Evolutionary conservation across 2,888 invertebrate species (phyloP).

Genomic region (Conops quadrifasciatus): DNA sequence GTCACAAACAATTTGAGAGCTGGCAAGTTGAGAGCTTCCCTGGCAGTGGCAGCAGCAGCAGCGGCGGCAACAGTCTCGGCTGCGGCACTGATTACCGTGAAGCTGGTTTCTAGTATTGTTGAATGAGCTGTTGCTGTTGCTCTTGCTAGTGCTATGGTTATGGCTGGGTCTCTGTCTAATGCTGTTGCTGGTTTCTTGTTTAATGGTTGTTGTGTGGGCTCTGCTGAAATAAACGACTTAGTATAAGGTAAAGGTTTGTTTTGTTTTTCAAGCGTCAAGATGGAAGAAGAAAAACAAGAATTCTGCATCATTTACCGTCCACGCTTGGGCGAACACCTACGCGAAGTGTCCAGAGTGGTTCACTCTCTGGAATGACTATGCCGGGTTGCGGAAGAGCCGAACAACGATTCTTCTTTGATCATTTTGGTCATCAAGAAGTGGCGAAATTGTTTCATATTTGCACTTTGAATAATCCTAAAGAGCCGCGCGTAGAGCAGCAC

Average conservation of each 20-base stretch:
- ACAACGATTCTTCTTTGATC: not conserved
- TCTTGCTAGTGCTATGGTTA: too few relatives aligned
- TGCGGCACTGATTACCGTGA: not conserved
- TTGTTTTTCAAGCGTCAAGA: too few relatives aligned
- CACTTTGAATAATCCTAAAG: not conserved
- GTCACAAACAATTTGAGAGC: constrained; percentile 22
- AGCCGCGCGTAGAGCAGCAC: not conserved
- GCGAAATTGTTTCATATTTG: constrained; percentile 58
- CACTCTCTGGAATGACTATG: not conserved
- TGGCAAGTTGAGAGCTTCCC: constrained; percentile 15
- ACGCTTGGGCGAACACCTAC: not conserved
- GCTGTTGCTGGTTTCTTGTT: not conserved
- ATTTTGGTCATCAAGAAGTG: constrained; percentile 44
- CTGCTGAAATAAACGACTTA: not conserved
- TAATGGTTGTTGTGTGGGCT: constrained; percentile 18
- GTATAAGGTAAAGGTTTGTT: too few relatives aligned
- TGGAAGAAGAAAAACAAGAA: too few relatives aligned
- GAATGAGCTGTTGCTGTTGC: too few relatives aligned
- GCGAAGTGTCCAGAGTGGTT: not conserved
- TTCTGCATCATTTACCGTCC: too few relatives aligned
- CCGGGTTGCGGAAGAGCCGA: not conserved
- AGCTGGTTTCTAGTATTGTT: not conserved
- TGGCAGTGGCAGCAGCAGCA: too few relatives aligned
- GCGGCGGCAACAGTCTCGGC: not conserved
- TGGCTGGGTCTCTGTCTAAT: too few relatives aligned